Conservation (phyloP, 2,888 invertebrate genomes). For the Chrysina gloriosa region DNA sequence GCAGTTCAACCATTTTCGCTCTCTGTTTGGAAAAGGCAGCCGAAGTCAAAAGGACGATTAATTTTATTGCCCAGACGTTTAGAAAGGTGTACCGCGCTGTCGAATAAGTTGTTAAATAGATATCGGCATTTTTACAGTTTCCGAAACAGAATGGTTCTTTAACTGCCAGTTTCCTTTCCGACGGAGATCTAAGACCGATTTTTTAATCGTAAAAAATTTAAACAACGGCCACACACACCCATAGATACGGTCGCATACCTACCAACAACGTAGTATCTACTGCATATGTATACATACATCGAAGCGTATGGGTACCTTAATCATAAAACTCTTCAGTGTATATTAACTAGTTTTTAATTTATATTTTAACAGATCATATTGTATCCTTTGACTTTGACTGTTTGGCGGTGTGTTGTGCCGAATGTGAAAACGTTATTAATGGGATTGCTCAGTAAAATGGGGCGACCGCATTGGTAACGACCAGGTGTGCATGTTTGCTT, state of each 20-base stretch:
- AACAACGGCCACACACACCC: slow-evolving; percentile 44
- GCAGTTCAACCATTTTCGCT: not conserved
- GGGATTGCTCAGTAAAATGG: slow-evolving; percentile 35
- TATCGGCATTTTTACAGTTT: slow-evolving; percentile 58
- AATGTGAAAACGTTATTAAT: slow-evolving; percentile 41
- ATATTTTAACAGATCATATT: slow-evolving; percentile 54
- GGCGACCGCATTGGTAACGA: slow-evolving; percentile 23
- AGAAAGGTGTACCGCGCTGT: slow-evolving; percentile 44
- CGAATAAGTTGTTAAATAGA: slow-evolving; percentile 60
- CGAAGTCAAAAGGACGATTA: slow-evolving; percentile 47
- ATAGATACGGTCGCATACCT: slow-evolving; percentile 49
- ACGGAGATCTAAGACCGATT: slow-evolving; percentile 48
- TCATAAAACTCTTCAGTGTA: slow-evolving; percentile 43
- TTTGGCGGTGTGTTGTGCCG: slow-evolving; percentile 48
- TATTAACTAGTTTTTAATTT: slow-evolving; percentile 55
- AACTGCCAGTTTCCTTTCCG: slow-evolving; percentile 49
- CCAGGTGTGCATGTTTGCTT: slow-evolving; percentile 38
- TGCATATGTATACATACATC: not conserved
- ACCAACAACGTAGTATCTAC: not conserved
- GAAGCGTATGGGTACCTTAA: slow-evolving; percentile 32
- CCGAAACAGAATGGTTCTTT: slow-evolving; percentile 54
- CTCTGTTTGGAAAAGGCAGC: slow-evolving; percentile 9
- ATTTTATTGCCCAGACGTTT: slow-evolving; percentile 50
- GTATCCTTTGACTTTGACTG: slow-evolving; percentile 51
- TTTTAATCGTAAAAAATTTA: slow-evolving; percentile 52